Evolutionary conservation across 1,140 invertebrate species (phyloP), one percentile per base, ranked within the genome.

Genomic region (Cyclargus thomasi): DNA sequence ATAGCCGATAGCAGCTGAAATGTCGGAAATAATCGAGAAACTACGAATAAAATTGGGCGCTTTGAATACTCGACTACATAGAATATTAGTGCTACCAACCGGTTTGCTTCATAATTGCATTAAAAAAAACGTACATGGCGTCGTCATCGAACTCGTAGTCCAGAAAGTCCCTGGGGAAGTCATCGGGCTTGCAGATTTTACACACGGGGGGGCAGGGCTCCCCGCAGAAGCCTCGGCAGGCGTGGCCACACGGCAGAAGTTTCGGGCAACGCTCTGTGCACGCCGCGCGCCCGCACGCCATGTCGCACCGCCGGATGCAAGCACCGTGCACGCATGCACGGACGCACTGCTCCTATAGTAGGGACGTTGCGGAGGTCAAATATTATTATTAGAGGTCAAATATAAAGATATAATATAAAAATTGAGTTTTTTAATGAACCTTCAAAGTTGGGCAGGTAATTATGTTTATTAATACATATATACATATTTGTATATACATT

Each of bases 181-280:
- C 64, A 0, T 88, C 85, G 17, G 86, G 79, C 63, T 83, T 64
- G 78, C 93, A 93, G 62, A 83, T 64, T 4, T 83, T 77, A 79
- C 93, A 93, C 18, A 92, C 69, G 62, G 81, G 91, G 83, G 89
- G 92, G 80, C 92, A 92, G 73, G 90, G 83, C 79, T 96, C 95
- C 14, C 94, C 94, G 85, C 95, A 95, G 64, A 94, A 91, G 22
- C 94, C 94, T 76, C 92, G 89, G 81, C 94, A 95, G 2, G 72
- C 67, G 83, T 95, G 94, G 0, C 88, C 86, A 86, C 94, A 95
- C 16, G 74, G 68, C 23, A 93, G 82, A 35, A 36, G 69, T 66
- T 80, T 80, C 1, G 63, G 5, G 68, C 94, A 95, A 1, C 91
- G 90, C 72, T 57, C 53, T 10, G 21, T 8, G 81, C 94, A 95